Base-by-base conservation (phyloP, 2,797 vertebrate genomes). In the Scolopax bukidnonensis region DNA sequence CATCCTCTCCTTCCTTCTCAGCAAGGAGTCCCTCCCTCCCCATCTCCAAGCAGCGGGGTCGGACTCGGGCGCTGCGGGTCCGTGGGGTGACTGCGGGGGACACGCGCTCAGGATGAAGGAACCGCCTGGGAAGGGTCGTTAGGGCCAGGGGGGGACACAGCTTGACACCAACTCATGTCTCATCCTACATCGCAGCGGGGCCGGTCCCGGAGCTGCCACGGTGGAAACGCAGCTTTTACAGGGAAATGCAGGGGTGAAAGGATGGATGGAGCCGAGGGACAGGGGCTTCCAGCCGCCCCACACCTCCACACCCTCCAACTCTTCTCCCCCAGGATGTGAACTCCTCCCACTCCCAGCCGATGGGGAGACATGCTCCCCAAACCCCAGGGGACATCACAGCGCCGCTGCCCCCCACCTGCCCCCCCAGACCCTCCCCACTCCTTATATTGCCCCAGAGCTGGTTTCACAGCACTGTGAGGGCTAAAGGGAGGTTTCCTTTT, bases 21-120 rank as follows among this genome's bases (percentile, higher is more conserved):
- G 54, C 36, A 13, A 40, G 43, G 40, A 2, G 1, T 9, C 45
- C 45, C 53, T 60, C 36, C 45, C 33, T 30, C 24, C 61, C 33
- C 63, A 32, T 5, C 23, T n/a, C 43, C 2, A 1, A 6, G 60
- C 68, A 15, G 54, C 1, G 1, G 20, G 53, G 16, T 14, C 1
- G 3, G 68, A 28, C n/a, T 25, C 2, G 1, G 64, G 28, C n/a
- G 3, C 43, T 16, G 43, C 57, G n/a, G 68, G 45, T 41, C 51
- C 67, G 7, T 0, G 6, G 40, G 45, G 68, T 9, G 75, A 36
- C 45, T 1, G 51, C 6, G 67, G 33, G 15, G 1, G 16, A 43
- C 36, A 27, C 54, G 3, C 1, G 25, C 63, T 61, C 47, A 12
- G 54, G 48, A 20, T 0, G 4, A 50, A 28, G 63, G 56, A 68